Conservation (phyloP, 2,888 invertebrate species). For the Acleris holmiana region DNA sequence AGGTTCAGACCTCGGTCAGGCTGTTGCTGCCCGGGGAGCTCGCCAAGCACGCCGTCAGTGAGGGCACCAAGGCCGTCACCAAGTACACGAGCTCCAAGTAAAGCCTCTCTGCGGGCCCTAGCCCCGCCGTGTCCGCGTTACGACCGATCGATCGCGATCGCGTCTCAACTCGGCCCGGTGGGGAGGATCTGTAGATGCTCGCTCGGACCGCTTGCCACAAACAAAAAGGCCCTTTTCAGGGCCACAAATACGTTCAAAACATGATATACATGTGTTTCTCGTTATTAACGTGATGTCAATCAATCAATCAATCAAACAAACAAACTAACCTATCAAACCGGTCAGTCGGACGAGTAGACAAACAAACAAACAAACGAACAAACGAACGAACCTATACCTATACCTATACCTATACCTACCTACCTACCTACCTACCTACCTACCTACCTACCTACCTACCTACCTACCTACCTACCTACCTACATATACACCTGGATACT, state of each 20-base stretch:
- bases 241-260: slow-evolving; percentile 24
- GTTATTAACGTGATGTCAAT: not conserved
- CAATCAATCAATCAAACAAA: not conserved
- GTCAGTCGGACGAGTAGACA: not conserved
- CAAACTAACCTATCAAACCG: fast-evolving
- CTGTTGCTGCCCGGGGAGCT: slow-evolving; percentile 88
- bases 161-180: too few species aligned
- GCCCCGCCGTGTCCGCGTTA: too few species aligned
- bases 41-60: slow-evolving; percentile 88
- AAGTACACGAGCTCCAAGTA: slow-evolving; percentile 81
- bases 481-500: too few species aligned
- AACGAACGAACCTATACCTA: not conserved
- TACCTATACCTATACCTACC: too few species aligned
- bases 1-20: slow-evolving; percentile 88
- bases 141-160: too few species aligned
- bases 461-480: too few species aligned
- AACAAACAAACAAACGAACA: not conserved
- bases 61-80: slow-evolving; percentile 87
- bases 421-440: too few species aligned
- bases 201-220: too few species aligned
- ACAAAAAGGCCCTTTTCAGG: slow-evolving; percentile 38
- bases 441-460: too few species aligned
- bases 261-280: slow-evolving; percentile 1
- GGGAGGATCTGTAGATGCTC: not conserved
- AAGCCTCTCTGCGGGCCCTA: slow-evolving; percentile 28